A percentile compares a stretch with the other conserved stretches of the same genome.
Evolutionary conservation across 2,797 vertebrate genomes (phyloP).

Genomic region (Liparis tanakae): DNA sequence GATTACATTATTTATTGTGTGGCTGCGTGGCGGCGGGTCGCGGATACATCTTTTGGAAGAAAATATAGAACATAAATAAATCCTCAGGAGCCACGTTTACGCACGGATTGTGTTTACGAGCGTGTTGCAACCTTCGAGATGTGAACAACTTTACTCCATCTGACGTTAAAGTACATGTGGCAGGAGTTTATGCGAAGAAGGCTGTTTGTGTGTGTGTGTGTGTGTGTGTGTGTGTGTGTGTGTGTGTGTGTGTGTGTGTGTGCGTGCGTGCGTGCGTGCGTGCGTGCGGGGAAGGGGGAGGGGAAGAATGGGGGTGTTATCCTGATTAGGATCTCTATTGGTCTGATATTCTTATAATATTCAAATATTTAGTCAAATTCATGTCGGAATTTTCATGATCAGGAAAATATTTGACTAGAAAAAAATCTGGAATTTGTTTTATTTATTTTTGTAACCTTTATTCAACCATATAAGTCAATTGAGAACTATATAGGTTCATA

Average conservation of each 20-base stretch:
- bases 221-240: neutral
- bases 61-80: neutral
- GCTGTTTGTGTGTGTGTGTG: too few relatives aligned
- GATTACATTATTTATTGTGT: conserved; percentile 60
- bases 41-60: neutral
- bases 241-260: too few relatives aligned
- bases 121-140: neutral
- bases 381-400: neutral
- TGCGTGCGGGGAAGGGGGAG: too few relatives aligned
- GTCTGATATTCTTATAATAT: conserved; percentile 19
- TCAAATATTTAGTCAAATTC: conserved; percentile 28
- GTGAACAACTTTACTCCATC: neutral
- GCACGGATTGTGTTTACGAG: neutral
- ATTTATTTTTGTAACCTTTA: neutral
- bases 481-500: too few relatives aligned
- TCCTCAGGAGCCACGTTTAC: neutral
- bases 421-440: neutral
- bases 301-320: too few relatives aligned
- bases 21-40: conserved; percentile 1
- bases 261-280: too few relatives aligned
- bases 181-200: neutral
- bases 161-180: neutral
- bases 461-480: neutral
- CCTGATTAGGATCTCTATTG: conserved; percentile 23
- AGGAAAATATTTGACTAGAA: conserved; percentile 44